A percentile compares a stretch with the other conserved stretches of the same genome.
Conservation (phyloP, 2,113 vertebrate genomes). For the Pseudorectes ferrugineus region DNA sequence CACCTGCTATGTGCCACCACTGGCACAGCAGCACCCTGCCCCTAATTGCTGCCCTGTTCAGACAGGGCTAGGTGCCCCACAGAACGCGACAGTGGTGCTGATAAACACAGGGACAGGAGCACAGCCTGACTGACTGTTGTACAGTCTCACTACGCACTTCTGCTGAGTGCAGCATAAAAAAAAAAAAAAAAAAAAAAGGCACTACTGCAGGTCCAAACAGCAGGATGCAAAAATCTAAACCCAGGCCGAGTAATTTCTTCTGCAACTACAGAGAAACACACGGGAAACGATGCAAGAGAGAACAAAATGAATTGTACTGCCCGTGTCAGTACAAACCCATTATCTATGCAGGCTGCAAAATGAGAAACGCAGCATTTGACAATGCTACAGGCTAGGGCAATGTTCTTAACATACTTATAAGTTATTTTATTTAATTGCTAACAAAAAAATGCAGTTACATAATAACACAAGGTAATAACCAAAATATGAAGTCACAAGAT, state of each 20-base stretch:
- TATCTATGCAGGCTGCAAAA: not conserved
- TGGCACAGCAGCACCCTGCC: not conserved
- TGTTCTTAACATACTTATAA: constrained; percentile 13
- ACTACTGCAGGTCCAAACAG: constrained; percentile 61
- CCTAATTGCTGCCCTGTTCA: not conserved
- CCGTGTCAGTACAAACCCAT: not conserved
- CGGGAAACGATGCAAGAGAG: not conserved
- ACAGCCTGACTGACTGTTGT: not conserved
- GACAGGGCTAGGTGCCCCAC: not conserved
- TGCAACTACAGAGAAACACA: constrained; percentile 37
- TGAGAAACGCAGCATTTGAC: constrained; percentile 8
- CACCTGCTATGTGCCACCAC: constrained; percentile 65
- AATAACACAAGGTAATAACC: constrained; percentile 23
- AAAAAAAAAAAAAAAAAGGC: not conserved
- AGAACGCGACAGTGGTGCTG: not conserved
- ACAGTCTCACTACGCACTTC: constrained; percentile 33
- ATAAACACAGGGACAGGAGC: not conserved
- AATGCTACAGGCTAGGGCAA: constrained; percentile 52
- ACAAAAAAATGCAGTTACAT: constrained; percentile 19
- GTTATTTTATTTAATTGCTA: constrained; percentile 33
- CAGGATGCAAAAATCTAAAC: constrained; percentile 52
- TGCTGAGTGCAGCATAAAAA: constrained; percentile 50
- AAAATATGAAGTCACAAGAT: constrained; percentile 1
- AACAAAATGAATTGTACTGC: not conserved
- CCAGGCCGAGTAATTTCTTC: constrained; percentile 10